A percentile compares a stretch with the other conserved stretches of the same genome.
Evolutionary conservation across 2,888 invertebrate genomes (phyloP).

Genomic region (Caenorhabditis sp.): DNA sequence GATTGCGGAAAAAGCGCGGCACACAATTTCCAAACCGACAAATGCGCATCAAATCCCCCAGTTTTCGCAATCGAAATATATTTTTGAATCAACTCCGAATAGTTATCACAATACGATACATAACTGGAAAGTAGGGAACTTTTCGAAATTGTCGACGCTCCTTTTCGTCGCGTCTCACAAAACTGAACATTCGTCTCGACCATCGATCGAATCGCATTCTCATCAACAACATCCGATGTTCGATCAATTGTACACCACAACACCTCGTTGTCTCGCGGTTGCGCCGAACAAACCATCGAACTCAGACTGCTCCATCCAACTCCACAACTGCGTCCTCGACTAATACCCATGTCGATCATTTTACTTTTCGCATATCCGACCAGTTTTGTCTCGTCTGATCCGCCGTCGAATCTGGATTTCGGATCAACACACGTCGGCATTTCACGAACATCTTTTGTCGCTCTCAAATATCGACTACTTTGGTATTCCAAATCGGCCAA

Average conservation of each 20-base stretch:
- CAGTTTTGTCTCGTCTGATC: conserved; percentile 13
- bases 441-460: conserved; percentile 19
- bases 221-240: conserved; percentile 16
- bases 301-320: conserved; percentile 49
- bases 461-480: conserved; percentile 9
- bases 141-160: neutral
- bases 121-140: conserved; percentile 12
- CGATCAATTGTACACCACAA: conserved; percentile 26
- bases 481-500: conserved; percentile 34
- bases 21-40: conserved; percentile 47
- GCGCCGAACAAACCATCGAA: conserved; percentile 21
- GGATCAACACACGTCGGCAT: conserved; percentile 28
- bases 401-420: conserved; percentile 31
- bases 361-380: conserved; percentile 28
- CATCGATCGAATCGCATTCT: conserved; percentile 11
- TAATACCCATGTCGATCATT: conserved; percentile 36
- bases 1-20: conserved; percentile 43
- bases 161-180: conserved; percentile 16
- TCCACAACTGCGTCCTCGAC: conserved; percentile 23
- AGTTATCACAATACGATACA: conserved; percentile 16
- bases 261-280: conserved; percentile 26
- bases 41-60: conserved; percentile 29
- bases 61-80: conserved; percentile 24
- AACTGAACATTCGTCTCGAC: conserved; percentile 19
- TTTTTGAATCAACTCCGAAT: conserved; percentile 13